Evolutionary conservation across 2,113 vertebrate genomes (phyloP).

Genomic region (Dromas ardeola): DNA sequence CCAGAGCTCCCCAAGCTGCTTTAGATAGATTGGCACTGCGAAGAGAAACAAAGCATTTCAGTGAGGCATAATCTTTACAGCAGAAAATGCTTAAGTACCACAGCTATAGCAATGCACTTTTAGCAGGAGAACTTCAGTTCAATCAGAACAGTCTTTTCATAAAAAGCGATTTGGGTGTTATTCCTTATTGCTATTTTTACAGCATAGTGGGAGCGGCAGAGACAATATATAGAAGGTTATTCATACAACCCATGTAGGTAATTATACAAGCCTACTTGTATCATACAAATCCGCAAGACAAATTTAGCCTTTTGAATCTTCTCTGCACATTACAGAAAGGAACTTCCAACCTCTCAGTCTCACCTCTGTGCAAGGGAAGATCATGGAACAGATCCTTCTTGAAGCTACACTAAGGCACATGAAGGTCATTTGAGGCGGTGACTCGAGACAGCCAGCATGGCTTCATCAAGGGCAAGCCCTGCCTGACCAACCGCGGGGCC

Average conservation of each 20-base stretch:
- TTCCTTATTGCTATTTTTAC: background rate
- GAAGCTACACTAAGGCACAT: background rate
- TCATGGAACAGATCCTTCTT: background rate
- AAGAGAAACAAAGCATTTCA: conserved; percentile 12
- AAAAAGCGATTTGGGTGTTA: background rate
- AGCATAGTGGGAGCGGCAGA: background rate
- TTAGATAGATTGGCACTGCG: conserved; percentile 94
- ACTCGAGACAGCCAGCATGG: background rate
- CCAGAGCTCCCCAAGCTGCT: conserved; percentile 94
- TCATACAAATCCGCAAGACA: background rate
- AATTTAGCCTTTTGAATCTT: background rate
- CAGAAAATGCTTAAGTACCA: background rate
- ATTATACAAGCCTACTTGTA: conserved; percentile 1
- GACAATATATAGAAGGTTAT: background rate
- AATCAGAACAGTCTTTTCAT: background rate
- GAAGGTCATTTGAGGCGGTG: too few relatives aligned
- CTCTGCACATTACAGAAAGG: background rate
- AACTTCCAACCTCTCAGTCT: background rate
- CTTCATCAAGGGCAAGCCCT: background rate
- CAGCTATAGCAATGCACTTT: background rate
- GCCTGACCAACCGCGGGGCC: background rate
- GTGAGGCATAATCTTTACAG: background rate
- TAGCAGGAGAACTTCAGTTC: background rate
- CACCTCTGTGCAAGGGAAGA: background rate
- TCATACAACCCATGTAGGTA: background rate